These are phyloP conservation scores for Rhadinocentrus ornatus DNA, from an alignment of 2,797 vertebrate genomes.

Conservation along the genomic window DNA sequence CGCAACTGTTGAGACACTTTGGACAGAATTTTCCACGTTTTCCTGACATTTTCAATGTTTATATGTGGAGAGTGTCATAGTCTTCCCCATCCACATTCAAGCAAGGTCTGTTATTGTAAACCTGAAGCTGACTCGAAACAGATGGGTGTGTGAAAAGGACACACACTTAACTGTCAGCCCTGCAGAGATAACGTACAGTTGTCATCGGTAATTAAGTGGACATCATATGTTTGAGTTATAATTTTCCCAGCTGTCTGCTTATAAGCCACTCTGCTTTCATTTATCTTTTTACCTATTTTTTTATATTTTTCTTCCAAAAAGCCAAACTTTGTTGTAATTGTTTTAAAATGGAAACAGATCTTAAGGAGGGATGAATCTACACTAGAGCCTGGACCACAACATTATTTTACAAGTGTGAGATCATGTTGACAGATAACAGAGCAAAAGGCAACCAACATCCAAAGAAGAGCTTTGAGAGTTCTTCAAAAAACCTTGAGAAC, in stretches of 20 bases:
- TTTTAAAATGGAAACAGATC: too few relatives aligned
- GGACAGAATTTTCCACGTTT: neutral
- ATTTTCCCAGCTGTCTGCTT: neutral
- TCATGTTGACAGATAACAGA: too few relatives aligned
- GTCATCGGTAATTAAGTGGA: neutral
- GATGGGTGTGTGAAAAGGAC: neutral
- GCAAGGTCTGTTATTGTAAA: neutral
- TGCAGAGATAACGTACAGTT: neutral
- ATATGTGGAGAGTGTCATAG: neutral
- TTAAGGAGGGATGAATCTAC: too few relatives aligned
- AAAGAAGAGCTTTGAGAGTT: too few relatives aligned
- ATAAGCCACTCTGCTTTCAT: neutral
- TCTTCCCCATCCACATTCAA: neutral
- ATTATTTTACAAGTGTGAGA: too few relatives aligned
- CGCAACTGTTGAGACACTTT: neutral
- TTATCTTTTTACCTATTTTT: neutral
- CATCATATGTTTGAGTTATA: neutral
- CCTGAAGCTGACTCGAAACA: neutral
- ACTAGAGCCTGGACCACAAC: too few relatives aligned
- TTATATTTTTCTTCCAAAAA: neutral
- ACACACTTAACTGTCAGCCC: conserved; percentile 1
- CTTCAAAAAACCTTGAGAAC: too few relatives aligned
- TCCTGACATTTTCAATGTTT: neutral
- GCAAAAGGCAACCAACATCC: too few relatives aligned
- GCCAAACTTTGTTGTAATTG: neutral